Percentiles rank a stretch among this genome's conserved stretches.
Evolutionary conservation across 2,797 vertebrate species (phyloP).

Genomic region (Dendrocincla tyrannina): DNA sequence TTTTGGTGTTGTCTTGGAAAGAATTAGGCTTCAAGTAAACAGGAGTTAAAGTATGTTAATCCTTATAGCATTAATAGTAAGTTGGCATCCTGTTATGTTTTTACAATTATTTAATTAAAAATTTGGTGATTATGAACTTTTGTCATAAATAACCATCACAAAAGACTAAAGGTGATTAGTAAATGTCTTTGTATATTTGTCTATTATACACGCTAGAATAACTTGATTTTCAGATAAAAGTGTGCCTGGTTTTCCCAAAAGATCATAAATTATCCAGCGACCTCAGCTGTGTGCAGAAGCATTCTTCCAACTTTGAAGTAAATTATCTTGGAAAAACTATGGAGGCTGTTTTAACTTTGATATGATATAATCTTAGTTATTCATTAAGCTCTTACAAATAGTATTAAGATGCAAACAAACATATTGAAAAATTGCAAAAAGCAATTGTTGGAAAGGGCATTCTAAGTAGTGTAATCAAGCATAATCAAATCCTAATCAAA

Average conservation of each 20-base stretch:
- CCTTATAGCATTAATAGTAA: neutral
- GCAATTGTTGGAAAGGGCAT: neutral
- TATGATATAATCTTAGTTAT: neutral
- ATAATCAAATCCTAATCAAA: constrained; percentile 13
- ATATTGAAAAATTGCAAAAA: neutral
- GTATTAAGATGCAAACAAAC: neutral
- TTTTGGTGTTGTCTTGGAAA: neutral
- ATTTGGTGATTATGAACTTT: neutral
- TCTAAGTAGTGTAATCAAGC: neutral
- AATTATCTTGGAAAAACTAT: neutral
- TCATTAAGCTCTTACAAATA: neutral
- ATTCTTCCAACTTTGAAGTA: neutral
- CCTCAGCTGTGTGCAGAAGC: neutral
- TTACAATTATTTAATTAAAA: neutral
- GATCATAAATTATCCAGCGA: constrained; percentile 20
- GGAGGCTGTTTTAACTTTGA: neutral
- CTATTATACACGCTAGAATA: neutral
- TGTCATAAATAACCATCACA: neutral
- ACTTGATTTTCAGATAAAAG: neutral
- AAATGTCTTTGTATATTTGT: neutral
- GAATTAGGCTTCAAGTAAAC: neutral
- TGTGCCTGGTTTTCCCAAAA: neutral
- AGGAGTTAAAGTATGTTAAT: neutral
- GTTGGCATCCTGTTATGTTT: neutral
- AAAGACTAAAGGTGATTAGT: constrained; percentile 12